Conservation (phyloP, 2,888 invertebrate species). For the Phalera bucephala region DNA sequence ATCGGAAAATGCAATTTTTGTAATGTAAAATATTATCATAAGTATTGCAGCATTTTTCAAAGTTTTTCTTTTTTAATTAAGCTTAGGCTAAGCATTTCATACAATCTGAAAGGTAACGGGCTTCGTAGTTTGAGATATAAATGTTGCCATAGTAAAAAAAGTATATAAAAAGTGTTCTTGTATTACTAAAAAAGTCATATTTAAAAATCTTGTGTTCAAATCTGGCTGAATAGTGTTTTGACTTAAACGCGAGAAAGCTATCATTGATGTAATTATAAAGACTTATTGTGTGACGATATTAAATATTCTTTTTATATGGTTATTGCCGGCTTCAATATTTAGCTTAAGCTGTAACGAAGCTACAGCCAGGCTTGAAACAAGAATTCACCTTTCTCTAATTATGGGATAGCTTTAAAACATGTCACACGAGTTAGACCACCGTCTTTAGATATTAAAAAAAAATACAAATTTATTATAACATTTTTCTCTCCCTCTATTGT, state of each 20-base stretch:
- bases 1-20: constrained; percentile 45
- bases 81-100: constrained; percentile 61
- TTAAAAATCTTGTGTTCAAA: constrained; percentile 25
- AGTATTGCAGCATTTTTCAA: constrained; percentile 48
- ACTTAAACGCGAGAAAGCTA: too few relatives aligned
- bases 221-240: constrained; percentile 22
- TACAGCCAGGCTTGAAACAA: constrained; percentile 24
- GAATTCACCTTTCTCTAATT: constrained; percentile 37
- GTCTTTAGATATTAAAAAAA: constrained; percentile 63
- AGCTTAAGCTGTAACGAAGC: too few relatives aligned
- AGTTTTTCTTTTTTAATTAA: constrained; percentile 42
- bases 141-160: constrained; percentile 74
- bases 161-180: constrained; percentile 50
- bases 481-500: constrained; percentile 43
- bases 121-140: constrained; percentile 50
- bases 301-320: too few relatives aligned
- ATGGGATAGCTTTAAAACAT: constrained; percentile 72
- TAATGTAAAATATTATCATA: constrained; percentile 47
- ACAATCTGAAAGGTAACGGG: constrained; percentile 44
- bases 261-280: too few relatives aligned
- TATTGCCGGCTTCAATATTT: too few relatives aligned
- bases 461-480: constrained; percentile 33
- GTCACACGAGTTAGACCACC: constrained; percentile 78
- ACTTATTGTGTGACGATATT: too few relatives aligned
- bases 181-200: constrained; percentile 21